Evolutionary conservation across 2,888 invertebrate species (phyloP), one percentile per base, ranked within the genome.

Genomic region (Drosophila paramelanica): DNA sequence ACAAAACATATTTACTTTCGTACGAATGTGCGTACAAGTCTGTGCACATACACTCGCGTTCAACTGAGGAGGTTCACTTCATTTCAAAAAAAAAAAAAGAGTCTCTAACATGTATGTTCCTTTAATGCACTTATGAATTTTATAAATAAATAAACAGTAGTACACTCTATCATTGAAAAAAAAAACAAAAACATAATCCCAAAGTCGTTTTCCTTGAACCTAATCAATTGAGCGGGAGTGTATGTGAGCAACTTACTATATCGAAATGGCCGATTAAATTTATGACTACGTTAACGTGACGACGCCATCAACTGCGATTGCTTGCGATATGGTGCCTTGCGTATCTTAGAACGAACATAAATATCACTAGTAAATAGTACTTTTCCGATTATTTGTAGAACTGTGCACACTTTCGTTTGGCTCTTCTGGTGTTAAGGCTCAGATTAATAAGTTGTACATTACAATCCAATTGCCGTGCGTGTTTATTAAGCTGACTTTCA

Each of bases 231-330:
- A 23, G 23, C 23, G 3, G 23, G 3, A 23, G 23, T 23, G 23
- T 23, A 4, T 23, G 23, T 23, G 23, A 4, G 23, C 23, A 23
- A 23, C 4, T 4, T 23, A 23, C 23, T 23, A 23, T 23, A 23
- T 23, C 23, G 23, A 3, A 23, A 4, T 23, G 23, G 3, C 23
- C 23, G 23, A 23, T 23, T 86, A 78, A 89, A 89, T 89, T 89
- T 89, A 88, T 80, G 81, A 82, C 70, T 73, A 75, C 77, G 59
- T 57, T 71, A 66, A 70, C 65, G 81, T 80, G 67, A 70, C 77
- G 72, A 62, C 59, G 45, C 66, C 69, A 51, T 57, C 49, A 50
- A 56, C 47, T 49, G 20, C 25, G 49, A 27, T 42, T 36, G 47
- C 39, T 50, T 59, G 38, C 33, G 27, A 42, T 57, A 64, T 45